Percentiles rank a stretch among this genome's conserved stretches.
Conservation (phyloP, 2,888 invertebrate species). For the Hololepta plana region DNA sequence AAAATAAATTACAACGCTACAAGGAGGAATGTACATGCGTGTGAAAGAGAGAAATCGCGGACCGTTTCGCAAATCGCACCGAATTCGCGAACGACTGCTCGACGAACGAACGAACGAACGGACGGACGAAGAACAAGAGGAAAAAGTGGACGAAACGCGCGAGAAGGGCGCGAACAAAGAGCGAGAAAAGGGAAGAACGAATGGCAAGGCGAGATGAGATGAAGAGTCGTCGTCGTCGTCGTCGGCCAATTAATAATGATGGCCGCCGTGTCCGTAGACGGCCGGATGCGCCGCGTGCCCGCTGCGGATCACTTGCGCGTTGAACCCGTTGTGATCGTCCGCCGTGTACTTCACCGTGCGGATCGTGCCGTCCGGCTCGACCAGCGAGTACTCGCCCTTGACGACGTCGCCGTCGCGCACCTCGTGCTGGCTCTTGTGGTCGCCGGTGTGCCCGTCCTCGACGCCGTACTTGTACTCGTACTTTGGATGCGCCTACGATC, state of each 20-base stretch:
- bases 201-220: background rate
- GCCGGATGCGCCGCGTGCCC: slow-evolving; percentile 18
- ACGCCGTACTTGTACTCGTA: slow-evolving; percentile 24
- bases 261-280: slow-evolving; percentile 5
- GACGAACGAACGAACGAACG: no score
- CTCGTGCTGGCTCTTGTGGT: slow-evolving; percentile 22
- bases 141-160: no score
- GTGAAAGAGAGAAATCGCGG: no score
- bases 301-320: slow-evolving; percentile 18
- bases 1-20: no score
- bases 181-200: no score
- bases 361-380: slow-evolving; percentile 23
- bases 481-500: slow-evolving; percentile 7
- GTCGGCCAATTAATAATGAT: slow-evolving; percentile 1
- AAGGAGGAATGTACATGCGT: no score
- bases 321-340: no score
- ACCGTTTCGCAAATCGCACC: no score
- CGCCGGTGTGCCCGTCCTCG: slow-evolving; percentile 22
- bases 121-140: no score
- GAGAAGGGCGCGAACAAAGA: no score
- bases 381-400: slow-evolving; percentile 21
- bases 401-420: slow-evolving; percentile 20
- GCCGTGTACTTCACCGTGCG: slow-evolving; percentile 22
- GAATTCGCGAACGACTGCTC: no score
- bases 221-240: background rate